phyloP scores from a whole-genome alignment of 2,888 invertebrate species.

The Vanessa cardui region DNA sequence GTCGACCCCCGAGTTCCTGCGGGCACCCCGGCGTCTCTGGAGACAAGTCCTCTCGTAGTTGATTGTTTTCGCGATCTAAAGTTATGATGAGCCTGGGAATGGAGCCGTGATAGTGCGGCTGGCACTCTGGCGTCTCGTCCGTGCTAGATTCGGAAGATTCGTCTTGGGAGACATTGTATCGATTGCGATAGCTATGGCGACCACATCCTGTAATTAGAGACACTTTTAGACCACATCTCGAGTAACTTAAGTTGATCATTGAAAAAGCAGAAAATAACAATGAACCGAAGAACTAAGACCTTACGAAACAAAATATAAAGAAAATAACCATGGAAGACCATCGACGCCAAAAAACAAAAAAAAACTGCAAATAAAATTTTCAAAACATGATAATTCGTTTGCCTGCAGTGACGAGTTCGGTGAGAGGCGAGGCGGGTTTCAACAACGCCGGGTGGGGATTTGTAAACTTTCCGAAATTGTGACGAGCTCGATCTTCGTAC shows the following conservation, averaged over 20 bases:
- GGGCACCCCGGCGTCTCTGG: slow-evolving; percentile 72
- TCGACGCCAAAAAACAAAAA: slow-evolving; percentile 27
- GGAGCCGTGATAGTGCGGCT: slow-evolving; percentile 68
- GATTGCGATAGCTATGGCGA: slow-evolving; percentile 60
- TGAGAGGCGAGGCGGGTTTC: slow-evolving; percentile 66
- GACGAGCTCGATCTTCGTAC: slow-evolving; percentile 65
- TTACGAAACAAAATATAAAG: slow-evolving; percentile 10
- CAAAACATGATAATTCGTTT: slow-evolving; percentile 40
- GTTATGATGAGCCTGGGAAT: slow-evolving; percentile 75
- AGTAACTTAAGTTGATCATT: slow-evolving; percentile 11
- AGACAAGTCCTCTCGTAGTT: slow-evolving; percentile 66
- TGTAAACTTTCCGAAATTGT: slow-evolving; percentile 75
- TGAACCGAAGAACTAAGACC: neutral
- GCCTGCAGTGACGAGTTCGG: slow-evolving; percentile 80
- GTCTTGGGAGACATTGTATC: slow-evolving; percentile 59
- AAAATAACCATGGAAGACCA: slow-evolving; percentile 23
- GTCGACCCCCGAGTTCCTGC: slow-evolving; percentile 54
- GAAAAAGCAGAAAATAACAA: slow-evolving; percentile 31
- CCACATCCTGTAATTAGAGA: slow-evolving; percentile 69
- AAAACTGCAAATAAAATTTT: slow-evolving; percentile 32
- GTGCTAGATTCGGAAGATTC: slow-evolving; percentile 75
- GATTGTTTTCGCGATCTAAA: slow-evolving; percentile 68
- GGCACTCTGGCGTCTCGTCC: slow-evolving; percentile 67
- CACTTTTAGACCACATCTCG: slow-evolving; percentile 41
- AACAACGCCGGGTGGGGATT: slow-evolving; percentile 74